phyloP scores from a whole-genome alignment of 1,140 invertebrate species.

The Campoletis sonorensis region DNA sequence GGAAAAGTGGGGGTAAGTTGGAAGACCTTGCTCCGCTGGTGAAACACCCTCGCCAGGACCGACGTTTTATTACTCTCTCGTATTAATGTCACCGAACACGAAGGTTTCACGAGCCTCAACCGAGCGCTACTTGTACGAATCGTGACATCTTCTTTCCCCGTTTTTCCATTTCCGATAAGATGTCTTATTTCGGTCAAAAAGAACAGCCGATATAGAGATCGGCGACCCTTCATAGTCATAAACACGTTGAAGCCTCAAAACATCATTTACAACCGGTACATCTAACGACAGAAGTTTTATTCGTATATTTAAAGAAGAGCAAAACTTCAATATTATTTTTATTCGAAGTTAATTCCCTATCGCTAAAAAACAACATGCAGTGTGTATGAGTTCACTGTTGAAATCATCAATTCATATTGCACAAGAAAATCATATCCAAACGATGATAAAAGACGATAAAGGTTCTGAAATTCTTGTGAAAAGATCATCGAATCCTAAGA shows the following conservation, averaged over 20 bases:
- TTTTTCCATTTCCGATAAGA: neutral
- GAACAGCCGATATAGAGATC: neutral
- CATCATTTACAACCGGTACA: neutral
- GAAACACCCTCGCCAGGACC: constrained; percentile 63
- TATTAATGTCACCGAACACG: constrained; percentile 42
- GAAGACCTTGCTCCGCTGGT: constrained; percentile 53
- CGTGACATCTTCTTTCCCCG: neutral
- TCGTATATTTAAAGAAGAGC: neutral
- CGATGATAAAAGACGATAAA: too few species aligned
- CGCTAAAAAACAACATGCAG: too few species aligned
- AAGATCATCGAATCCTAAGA: too few species aligned
- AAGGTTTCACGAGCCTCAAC: constrained; percentile 45
- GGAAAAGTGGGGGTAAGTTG: neutral
- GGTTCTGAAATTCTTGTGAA: too few species aligned
- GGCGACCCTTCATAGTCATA: neutral
- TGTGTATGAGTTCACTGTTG: too few species aligned
- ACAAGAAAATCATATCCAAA: too few species aligned
- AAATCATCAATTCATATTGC: too few species aligned
- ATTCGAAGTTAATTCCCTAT: too few species aligned
- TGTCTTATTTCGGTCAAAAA: neutral
- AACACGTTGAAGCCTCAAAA: neutral
- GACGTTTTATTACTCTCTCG: constrained; percentile 43
- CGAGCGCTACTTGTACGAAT: neutral
- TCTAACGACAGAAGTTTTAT: neutral
- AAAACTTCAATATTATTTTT: neutral